These are phyloP conservation scores for Trichomalopsis sarcophagae DNA, from an alignment of 1,140 invertebrate species.

Conservation along the genomic window DNA sequence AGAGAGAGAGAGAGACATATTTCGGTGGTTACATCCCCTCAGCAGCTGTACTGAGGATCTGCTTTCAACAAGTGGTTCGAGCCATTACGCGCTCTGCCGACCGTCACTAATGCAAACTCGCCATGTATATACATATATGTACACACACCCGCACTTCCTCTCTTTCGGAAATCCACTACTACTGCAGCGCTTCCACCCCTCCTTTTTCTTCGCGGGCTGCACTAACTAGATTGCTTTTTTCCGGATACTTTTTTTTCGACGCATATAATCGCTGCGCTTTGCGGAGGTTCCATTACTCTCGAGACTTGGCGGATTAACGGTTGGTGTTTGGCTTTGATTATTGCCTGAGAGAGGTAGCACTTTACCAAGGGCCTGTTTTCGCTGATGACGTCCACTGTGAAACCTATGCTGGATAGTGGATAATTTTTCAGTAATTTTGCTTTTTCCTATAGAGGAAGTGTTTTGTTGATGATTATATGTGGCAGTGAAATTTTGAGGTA, in stretches of 20 bases:
- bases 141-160: neutral
- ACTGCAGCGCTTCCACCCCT: neutral
- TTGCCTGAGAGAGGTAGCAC: too few species aligned
- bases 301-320: neutral
- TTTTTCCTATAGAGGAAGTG: too few species aligned
- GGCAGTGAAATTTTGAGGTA: too few species aligned
- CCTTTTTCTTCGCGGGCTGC: neutral
- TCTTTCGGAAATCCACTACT: neutral
- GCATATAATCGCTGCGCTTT: neutral
- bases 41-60: conserved; percentile 1
- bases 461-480: too few species aligned
- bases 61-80: conserved; percentile 52
- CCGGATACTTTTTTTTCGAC: neutral
- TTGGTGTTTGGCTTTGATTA: too few species aligned
- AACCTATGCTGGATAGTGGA: too few species aligned
- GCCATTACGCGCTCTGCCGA: conserved; percentile 25
- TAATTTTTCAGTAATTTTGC: too few species aligned
- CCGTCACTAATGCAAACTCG: conserved; percentile 49
- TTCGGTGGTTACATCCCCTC: conserved; percentile 1
- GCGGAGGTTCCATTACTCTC: neutral
- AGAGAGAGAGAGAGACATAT: neutral
- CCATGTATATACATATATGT: neutral
- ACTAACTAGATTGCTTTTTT: conserved; percentile 30
- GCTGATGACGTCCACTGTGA: too few species aligned
- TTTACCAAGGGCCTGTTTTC: too few species aligned